Evolutionary conservation across 2,113 vertebrate genomes (phyloP).

Genomic region (Zingel zingel): DNA sequence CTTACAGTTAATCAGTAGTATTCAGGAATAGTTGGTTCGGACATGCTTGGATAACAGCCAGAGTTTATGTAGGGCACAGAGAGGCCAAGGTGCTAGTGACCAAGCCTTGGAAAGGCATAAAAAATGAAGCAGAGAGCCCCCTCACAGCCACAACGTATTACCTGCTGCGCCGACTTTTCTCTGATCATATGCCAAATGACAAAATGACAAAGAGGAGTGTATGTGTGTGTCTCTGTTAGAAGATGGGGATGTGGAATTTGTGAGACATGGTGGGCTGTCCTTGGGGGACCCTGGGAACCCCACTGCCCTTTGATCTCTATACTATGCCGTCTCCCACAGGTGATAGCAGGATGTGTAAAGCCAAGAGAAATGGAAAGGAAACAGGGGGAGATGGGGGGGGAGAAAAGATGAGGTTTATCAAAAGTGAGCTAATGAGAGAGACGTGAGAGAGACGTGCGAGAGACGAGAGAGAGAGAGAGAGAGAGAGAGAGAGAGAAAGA

Average conservation of each 20-base stretch:
- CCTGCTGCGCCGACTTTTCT: constrained; percentile 59
- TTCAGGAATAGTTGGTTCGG: constrained; percentile 39
- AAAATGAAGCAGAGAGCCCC: constrained; percentile 56
- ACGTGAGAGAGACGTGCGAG: constrained; percentile 21
- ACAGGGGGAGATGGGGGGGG: neutral
- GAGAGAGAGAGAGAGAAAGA: no score
- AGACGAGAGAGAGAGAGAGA: no score
- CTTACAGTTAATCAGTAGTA: constrained; percentile 30
- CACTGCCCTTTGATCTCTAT: constrained; percentile 64
- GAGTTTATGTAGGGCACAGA: constrained; percentile 61
- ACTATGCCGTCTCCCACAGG: constrained; percentile 44
- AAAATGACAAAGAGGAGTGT: constrained; percentile 68
- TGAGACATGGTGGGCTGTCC: constrained; percentile 46
- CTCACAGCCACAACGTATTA: constrained; percentile 60
- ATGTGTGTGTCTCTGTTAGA: constrained; percentile 33
- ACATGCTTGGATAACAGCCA: constrained; percentile 58
- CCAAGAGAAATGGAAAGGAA: constrained; percentile 26
- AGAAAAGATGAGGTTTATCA: constrained; percentile 23
- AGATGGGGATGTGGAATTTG: constrained; percentile 31
- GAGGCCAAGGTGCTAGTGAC: constrained; percentile 45
- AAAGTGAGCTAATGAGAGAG: constrained; percentile 28
- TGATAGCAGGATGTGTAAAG: constrained; percentile 31
- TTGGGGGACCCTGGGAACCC: constrained; percentile 40
- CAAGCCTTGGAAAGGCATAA: constrained; percentile 72
- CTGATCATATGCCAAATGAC: constrained; percentile 75